These are phyloP conservation scores for Podotricha telesiphe DNA, from an alignment of 2,888 invertebrate species.

Conservation along the genomic window DNA sequence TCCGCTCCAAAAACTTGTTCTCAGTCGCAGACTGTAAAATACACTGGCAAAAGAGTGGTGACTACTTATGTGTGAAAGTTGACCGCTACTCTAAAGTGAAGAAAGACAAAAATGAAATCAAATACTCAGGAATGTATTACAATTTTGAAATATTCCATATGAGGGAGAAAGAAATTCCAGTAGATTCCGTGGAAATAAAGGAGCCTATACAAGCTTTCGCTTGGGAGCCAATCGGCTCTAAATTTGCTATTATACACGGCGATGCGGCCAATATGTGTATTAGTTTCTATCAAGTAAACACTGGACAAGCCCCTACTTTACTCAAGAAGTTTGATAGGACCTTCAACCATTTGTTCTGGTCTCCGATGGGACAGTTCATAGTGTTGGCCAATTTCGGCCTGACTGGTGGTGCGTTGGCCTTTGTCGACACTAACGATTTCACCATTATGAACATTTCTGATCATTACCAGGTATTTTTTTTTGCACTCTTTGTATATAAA, in stretches of 20 bases:
- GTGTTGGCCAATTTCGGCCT: constrained; percentile 94
- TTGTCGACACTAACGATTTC: constrained; percentile 97
- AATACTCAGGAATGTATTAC: constrained; percentile 98
- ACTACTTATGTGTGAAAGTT: constrained; percentile 97
- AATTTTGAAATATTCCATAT: constrained; percentile 99
- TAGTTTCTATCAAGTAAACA: constrained; percentile 94
- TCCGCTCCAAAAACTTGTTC: constrained; percentile 97
- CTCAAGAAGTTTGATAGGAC: constrained; percentile 95
- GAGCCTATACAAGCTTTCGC: constrained; percentile 96
- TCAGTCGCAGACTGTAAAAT: constrained; percentile 99
- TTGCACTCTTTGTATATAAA: background rate
- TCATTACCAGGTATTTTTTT: constrained; percentile 89
- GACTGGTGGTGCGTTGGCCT: constrained; percentile 95
- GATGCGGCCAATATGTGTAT: constrained; percentile 92
- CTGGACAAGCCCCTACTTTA: constrained; percentile 93
- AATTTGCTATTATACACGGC: constrained; percentile 98
- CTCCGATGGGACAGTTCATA: constrained; percentile 96
- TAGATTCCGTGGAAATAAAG: constrained; percentile 98
- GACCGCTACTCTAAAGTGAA: constrained; percentile 92
- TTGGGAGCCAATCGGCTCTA: constrained; percentile 98
- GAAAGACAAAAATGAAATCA: constrained; percentile 96
- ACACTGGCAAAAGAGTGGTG: constrained; percentile 99
- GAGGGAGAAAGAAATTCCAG: constrained; percentile 98
- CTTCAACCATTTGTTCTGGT: constrained; percentile 97
- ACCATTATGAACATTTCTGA: constrained; percentile 97